These are phyloP conservation scores for Sepiola atlantica DNA, from an alignment of 2,888 invertebrate species.

Conservation along the genomic window DNA sequence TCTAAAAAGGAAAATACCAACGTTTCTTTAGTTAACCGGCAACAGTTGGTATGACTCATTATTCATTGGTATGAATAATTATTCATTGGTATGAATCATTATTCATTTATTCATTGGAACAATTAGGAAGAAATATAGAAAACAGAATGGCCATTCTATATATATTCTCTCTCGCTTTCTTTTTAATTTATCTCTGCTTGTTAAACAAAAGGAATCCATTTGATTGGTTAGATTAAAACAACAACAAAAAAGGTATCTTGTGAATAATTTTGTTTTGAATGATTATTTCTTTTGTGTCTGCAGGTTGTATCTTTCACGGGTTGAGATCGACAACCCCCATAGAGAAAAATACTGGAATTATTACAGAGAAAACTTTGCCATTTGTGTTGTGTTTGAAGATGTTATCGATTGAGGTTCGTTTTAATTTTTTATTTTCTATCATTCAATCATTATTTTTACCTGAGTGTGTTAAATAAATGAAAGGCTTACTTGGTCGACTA, in stretches of 20 bases:
- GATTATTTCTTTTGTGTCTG: conserved; percentile 49
- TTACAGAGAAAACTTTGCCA: conserved; percentile 74
- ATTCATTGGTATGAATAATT: no score
- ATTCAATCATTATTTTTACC: neutral
- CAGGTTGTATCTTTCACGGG: conserved; percentile 72
- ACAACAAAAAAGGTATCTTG: no score
- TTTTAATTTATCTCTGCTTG: neutral
- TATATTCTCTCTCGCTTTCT: neutral
- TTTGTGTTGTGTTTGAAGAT: conserved; percentile 71
- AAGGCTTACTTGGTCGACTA: neutral
- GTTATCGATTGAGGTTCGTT: conserved; percentile 51
- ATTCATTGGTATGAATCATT: neutral
- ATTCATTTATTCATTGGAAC: neutral
- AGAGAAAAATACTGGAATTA: conserved; percentile 75
- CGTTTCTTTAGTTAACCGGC: no score
- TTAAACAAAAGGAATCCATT: neutral
- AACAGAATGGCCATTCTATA: no score
- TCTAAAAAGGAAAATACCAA: no score
- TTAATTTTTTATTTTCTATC: neutral
- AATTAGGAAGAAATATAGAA: no score
- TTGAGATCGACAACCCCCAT: conserved; percentile 77
- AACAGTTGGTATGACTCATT: neutral
- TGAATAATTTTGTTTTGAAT: no score
- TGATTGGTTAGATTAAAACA: no score
- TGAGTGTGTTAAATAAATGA: no score